phyloP scores from a whole-genome alignment of 1,140 invertebrate genomes.

The Ectropis grisescens region DNA sequence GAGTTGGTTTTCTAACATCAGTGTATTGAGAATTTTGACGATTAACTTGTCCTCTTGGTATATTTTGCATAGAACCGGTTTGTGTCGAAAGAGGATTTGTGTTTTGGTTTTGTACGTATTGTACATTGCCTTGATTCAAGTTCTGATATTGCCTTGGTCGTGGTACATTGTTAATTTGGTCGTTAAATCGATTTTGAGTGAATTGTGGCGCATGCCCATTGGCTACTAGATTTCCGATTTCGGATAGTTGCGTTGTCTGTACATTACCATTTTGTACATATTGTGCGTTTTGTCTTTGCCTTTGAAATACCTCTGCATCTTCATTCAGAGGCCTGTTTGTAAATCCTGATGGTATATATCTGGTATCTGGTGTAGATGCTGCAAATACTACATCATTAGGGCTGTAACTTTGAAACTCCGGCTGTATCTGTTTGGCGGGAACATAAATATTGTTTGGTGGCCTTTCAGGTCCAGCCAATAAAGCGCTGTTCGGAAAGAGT shows the following conservation, averaged over 20 bases:
- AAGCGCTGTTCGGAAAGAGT: constrained; percentile 33
- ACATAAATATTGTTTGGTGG: constrained; percentile 28
- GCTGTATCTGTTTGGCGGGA: constrained; percentile 22
- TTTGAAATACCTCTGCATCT: constrained; percentile 28
- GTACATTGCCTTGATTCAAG: constrained; percentile 6
- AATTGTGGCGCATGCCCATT: constrained; percentile 21
- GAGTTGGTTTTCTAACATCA: constrained; percentile 10
- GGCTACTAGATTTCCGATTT: constrained; percentile 13
- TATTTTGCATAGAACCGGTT: too few species aligned
- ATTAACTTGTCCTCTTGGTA: constrained; percentile 8
- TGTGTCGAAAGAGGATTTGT: not conserved
- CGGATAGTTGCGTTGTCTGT: constrained; percentile 10
- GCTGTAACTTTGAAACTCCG: too few species aligned
- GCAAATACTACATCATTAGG: constrained; percentile 20
- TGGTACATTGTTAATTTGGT: constrained; percentile 10
- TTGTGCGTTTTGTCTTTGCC: constrained; percentile 22
- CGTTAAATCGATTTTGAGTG: constrained; percentile 9
- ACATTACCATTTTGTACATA: constrained; percentile 14
- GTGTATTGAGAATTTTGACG: constrained; percentile 15
- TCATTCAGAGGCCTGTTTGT: constrained; percentile 12
- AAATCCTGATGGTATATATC: constrained; percentile 24
- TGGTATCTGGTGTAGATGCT: constrained; percentile 40
- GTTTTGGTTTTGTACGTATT: constrained; percentile 3
- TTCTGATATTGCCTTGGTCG: constrained; percentile 12
- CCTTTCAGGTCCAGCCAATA: constrained; percentile 24